A percentile compares a stretch with the other conserved stretches of the same genome.
Conservation (phyloP, 2,113 vertebrate genomes). For the Narcine bancroftii region DNA sequence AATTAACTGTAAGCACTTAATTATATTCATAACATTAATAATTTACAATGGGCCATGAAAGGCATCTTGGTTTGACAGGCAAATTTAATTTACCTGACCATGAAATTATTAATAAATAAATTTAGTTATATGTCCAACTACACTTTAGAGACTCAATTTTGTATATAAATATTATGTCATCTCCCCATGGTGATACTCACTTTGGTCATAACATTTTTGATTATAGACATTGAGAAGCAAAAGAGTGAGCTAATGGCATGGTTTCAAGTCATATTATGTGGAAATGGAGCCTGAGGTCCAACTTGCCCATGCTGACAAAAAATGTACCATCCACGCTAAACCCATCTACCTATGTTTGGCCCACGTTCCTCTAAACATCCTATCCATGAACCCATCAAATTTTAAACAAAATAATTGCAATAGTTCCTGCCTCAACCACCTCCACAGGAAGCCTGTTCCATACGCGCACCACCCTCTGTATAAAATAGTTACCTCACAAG, state of each 20-base stretch:
- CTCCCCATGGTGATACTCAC: neutral
- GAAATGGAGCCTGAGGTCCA: too few relatives aligned
- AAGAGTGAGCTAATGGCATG: neutral
- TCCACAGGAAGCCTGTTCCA: too few relatives aligned
- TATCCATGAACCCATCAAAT: too few relatives aligned
- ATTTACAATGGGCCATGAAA: neutral
- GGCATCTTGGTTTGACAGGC: neutral
- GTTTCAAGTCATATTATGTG: too few relatives aligned
- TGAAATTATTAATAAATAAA: neutral
- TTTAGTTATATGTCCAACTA: neutral
- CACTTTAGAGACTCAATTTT: neutral
- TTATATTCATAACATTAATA: neutral
- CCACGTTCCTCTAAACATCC: too few relatives aligned
- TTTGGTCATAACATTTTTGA: neutral
- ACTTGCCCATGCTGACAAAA: too few relatives aligned
- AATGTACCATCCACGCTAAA: too few relatives aligned
- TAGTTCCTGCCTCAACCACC: too few relatives aligned
- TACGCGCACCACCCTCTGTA: too few relatives aligned
- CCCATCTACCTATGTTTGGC: too few relatives aligned
- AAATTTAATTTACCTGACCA: conserved; percentile 28
- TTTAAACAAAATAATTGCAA: too few relatives aligned
- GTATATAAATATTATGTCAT: neutral
- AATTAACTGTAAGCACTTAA: neutral
- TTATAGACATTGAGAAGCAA: neutral
- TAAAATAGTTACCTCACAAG: too few relatives aligned